A percentile compares a stretch with the other conserved stretches of the same genome.
phyloP scores from a whole-genome alignment of 2,797 vertebrate genomes.

The Protosalanx chinensis region DNA sequence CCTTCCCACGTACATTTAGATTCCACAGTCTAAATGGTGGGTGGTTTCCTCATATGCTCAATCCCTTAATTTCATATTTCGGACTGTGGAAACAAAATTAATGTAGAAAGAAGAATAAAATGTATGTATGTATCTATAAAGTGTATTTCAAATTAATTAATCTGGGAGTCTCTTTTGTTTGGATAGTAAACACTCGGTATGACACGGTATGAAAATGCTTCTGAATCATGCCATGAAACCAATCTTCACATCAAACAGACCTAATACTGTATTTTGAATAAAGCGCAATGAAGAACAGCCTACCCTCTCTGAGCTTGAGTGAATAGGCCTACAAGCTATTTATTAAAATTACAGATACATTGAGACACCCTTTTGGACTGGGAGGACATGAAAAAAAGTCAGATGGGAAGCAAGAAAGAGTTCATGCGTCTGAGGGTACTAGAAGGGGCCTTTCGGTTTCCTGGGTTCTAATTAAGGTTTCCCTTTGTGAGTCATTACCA shows the following conservation, averaged over 20 bases:
- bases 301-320: constrained; percentile 51
- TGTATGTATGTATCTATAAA: no score
- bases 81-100: no score
- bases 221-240: constrained; percentile 58
- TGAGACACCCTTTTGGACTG: constrained; percentile 39
- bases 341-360: background rate
- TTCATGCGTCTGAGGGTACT: constrained; percentile 60
- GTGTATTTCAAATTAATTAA: no score
- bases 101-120: no score
- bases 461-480: constrained; percentile 40
- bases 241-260: constrained; percentile 61
- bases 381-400: constrained; percentile 67
- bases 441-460: constrained; percentile 61
- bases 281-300: constrained; percentile 48
- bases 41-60: no score
- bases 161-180: constrained; percentile 26
- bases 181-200: constrained; percentile 43
- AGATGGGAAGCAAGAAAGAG: constrained; percentile 56
- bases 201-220: constrained; percentile 23
- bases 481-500: constrained; percentile 49
- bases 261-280: constrained; percentile 62
- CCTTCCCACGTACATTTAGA: constrained; percentile 27
- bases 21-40: constrained; percentile 19
- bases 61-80: no score
- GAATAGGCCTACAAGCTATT: constrained; percentile 39